Percentiles rank a stretch among this genome's conserved stretches.
Conservation (phyloP, 2,797 vertebrate genomes). For the Lacerta bilineata region DNA sequence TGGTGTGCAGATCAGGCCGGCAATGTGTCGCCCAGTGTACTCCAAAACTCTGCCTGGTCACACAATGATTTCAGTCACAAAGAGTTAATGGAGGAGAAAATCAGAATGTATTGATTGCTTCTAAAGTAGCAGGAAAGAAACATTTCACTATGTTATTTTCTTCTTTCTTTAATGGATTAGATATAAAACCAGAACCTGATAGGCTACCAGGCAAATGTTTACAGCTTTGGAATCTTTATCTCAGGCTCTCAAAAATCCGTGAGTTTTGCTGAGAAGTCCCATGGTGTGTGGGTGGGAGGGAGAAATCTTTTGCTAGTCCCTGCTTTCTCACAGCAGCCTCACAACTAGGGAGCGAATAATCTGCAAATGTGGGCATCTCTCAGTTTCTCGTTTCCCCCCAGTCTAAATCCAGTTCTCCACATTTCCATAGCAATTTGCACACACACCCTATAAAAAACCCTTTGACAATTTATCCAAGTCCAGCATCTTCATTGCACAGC, state of each 20-base stretch:
- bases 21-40: slow-evolving; percentile 33
- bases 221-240: background rate
- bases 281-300: background rate
- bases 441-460: no score
- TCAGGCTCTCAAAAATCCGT: background rate
- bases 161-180: slow-evolving; percentile 35
- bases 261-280: background rate
- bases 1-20: background rate
- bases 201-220: background rate
- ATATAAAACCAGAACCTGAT: slow-evolving; percentile 7
- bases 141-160: slow-evolving; percentile 35
- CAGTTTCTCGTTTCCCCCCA: no score
- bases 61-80: slow-evolving; percentile 60
- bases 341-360: background rate
- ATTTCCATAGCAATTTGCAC: no score
- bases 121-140: slow-evolving; percentile 51
- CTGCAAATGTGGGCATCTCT: no score
- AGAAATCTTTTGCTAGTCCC: background rate
- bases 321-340: background rate
- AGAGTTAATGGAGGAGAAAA: slow-evolving; percentile 70
- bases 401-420: no score
- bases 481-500: no score
- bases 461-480: no score
- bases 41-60: slow-evolving; percentile 56
- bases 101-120: slow-evolving; percentile 69